Base-by-base conservation (phyloP, 2,113 vertebrate species). In the Ctenomys sociabilis region DNA sequence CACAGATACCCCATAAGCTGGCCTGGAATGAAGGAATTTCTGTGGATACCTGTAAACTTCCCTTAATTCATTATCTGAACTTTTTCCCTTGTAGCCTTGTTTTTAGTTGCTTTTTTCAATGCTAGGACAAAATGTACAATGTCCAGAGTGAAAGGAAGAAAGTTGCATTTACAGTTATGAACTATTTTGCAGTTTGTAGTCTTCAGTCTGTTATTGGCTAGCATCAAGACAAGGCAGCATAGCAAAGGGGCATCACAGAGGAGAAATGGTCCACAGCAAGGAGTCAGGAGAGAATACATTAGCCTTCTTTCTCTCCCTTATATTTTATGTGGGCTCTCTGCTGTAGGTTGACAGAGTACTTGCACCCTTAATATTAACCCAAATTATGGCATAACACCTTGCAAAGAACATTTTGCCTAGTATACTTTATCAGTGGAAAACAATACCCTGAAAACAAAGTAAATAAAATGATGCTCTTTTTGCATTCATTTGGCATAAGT, bases 361-460 rank as follows among this genome's bases (percentile, higher is more conserved):
- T 10, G 12, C 10, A 12, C 72, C 37, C 10, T 43, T 43, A 43
- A 26, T 43, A 24, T 5, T 26, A 75, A 22, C 72, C 72, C 43
- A 24, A 75, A 26, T 37, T 43, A 26, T 43, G 37, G 9, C 22
- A 10, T 22, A 37, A 37, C 68, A 72, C 37, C 35, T 70, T 81
- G 30, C 94, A 96, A 95, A 96, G 43, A 64, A 94, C 59, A 80
- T 96, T 96, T 95, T 78, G 21, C 43, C 10, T 45, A 90, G 61
- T 30, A 85, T 82, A 61, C 66, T 91, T 94, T 84, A 64, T 93
- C 84, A 32, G 43, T 84, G 70, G 59, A 54, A 95, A 93, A 70
- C 68, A 82, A 85, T 88, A 49, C 45, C 52, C 72, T 45, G 28
- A 95, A 94, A 93, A 82, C 68, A 73, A 95, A 89, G 91, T 83